These are phyloP conservation scores for Phasia obesa DNA, from an alignment of 2,888 invertebrate species.

Conservation along the genomic window DNA sequence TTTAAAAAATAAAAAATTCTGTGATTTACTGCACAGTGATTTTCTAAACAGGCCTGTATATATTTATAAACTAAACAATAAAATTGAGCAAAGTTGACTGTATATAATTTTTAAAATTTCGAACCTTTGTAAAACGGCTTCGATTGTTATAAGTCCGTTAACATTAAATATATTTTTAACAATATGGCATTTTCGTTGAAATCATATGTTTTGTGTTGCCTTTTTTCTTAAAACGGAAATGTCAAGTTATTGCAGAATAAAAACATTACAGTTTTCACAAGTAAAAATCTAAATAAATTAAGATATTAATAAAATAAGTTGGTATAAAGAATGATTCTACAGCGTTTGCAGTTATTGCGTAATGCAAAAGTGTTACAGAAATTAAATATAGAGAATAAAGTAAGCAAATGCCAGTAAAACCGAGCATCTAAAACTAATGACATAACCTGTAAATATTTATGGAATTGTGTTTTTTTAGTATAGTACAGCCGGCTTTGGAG, in stretches of 20 bases:
- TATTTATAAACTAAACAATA: no score
- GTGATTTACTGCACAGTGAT: no score
- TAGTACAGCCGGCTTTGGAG: conserved; percentile 38
- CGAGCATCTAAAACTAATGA: conserved; percentile 71
- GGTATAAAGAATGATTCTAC: conserved; percentile 74
- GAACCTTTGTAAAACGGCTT: no score
- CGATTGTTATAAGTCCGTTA: no score
- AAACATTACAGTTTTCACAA: conserved; percentile 56
- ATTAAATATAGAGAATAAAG: conserved; percentile 72
- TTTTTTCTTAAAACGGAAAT: conserved; percentile 29
- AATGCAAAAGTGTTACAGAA: conserved; percentile 70
- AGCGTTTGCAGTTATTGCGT: conserved; percentile 76
- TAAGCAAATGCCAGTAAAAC: conserved; percentile 62
- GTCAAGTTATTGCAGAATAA: conserved; percentile 41
- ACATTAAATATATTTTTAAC: not conserved
- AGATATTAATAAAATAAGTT: conserved; percentile 65
- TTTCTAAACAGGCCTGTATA: no score
- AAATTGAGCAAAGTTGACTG: no score
- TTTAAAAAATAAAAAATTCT: no score
- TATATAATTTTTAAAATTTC: no score
- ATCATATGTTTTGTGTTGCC: conserved; percentile 10
- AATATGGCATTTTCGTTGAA: not conserved
- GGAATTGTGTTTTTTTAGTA: conserved; percentile 59
- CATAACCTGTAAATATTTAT: conserved; percentile 77
- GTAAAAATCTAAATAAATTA: conserved; percentile 58